Base-by-base conservation (phyloP, 2,797 vertebrate genomes). In the Craterocephalus amniculus region DNA sequence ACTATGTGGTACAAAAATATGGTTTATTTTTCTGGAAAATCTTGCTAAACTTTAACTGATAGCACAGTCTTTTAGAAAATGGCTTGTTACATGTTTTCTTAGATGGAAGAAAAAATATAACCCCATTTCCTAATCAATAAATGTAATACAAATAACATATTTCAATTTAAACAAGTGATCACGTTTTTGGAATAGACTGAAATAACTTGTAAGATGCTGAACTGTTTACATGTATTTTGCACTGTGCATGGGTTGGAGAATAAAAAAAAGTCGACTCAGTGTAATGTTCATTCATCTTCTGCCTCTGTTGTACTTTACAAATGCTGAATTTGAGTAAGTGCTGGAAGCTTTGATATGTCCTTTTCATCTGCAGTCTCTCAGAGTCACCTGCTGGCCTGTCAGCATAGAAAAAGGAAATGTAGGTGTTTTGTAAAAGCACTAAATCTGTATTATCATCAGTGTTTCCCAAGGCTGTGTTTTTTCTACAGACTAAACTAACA, bases 91-190 rank as follows among this genome's bases (percentile, higher is more conserved):
- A 29, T 29, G 36, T 34, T 11, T 1, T 38, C 27, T 13, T 6
- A 45, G 26, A 58, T 52, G 27, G n/a, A 40, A 36, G 12, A 62
- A 51, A 29, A 22, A 14, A n/a, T n/a, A 48, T 12, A 55, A 16
- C 51, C 13, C 8, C 1, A 27, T 29, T 73, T 68, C 12, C 24
- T 61, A n/a, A 64, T 54, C 24, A n/a, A 12, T 48, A 4, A 64
- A 57, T 43, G n/a, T 4, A 31, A 6, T 2, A 45, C 26, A 11
- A 20, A 55, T 43, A 13, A 12, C 27, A 45, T 52, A 13, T 4
- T 63, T 49, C 3, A 48, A 1, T 60, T 60, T 70, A 54, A 36
- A 72, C 4, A 64, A 74, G 67, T 52, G 55, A 67, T 68, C 29
- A 52, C 62, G 62, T 64, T 24, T 2, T 57, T 6, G 6, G 2